Conservation (phyloP, 2,888 invertebrate genomes). For the Thalpophila matura region DNA sequence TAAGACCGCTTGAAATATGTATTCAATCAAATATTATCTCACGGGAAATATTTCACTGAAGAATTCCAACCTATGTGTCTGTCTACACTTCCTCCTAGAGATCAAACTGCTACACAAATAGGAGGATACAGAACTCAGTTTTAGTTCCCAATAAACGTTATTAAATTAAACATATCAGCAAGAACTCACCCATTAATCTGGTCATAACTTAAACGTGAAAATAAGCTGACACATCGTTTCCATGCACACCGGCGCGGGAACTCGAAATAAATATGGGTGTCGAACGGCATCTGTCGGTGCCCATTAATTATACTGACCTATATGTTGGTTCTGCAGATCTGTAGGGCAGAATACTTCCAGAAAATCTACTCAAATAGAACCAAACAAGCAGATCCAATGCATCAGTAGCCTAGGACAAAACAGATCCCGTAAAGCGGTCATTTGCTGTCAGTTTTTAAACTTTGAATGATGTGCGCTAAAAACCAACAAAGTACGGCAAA, state of each 20-base stretch:
- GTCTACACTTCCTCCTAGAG: no score
- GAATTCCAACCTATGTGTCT: no score
- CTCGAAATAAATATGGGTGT: slow-evolving; percentile 54
- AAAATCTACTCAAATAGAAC: slow-evolving; percentile 15
- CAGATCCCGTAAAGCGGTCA: no score
- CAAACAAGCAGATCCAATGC: background rate
- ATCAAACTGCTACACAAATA: background rate
- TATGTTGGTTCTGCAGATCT: slow-evolving; percentile 40
- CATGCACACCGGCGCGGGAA: slow-evolving; percentile 25
- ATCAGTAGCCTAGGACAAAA: background rate
- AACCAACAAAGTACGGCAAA: no score
- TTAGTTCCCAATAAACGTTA: background rate
- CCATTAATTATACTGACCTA: slow-evolving; percentile 57
- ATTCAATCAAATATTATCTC: no score
- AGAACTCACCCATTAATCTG: slow-evolving; percentile 19
- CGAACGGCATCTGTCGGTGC: slow-evolving; percentile 36
- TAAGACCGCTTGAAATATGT: no score
- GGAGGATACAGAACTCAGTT: background rate
- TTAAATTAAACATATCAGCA: background rate
- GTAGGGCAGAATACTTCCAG: slow-evolving; percentile 30
- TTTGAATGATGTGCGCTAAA: no score
- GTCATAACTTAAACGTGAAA: slow-evolving; percentile 30
- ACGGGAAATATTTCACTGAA: no score
- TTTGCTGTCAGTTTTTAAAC: no score
- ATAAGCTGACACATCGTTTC: slow-evolving; percentile 39